These are phyloP conservation scores for Gallinago paraguaiae DNA, from an alignment of 2,113 vertebrate genomes.

Conservation along the genomic window DNA sequence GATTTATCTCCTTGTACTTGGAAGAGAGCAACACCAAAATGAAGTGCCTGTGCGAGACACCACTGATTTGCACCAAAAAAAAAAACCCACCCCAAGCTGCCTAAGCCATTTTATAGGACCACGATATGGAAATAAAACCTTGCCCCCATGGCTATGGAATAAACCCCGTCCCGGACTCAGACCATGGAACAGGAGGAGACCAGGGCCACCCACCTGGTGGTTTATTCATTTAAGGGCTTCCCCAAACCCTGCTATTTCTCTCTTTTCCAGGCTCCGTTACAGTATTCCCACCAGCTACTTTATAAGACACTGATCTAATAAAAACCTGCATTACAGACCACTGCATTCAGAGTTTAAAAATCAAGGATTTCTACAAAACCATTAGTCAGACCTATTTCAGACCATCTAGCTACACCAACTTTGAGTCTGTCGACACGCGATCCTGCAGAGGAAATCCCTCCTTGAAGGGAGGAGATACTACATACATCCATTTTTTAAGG, in stretches of 20 bases:
- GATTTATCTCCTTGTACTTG: fast-evolving
- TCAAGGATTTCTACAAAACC: neutral
- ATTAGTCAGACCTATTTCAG: neutral
- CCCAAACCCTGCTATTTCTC: fast-evolving
- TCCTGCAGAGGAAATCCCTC: neutral
- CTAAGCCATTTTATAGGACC: neutral
- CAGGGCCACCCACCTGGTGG: fast-evolving
- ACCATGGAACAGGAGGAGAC: neutral
- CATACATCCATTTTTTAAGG: neutral
- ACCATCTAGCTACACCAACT: neutral
- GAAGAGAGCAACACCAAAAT: neutral
- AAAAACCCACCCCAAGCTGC: neutral
- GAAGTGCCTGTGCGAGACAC: neutral
- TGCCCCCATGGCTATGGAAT: neutral
- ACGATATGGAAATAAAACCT: fast-evolving
- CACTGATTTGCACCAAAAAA: neutral
- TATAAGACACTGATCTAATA: neutral
- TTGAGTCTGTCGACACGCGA: fast-evolving
- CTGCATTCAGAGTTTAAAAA: neutral
- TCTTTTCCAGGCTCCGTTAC: fast-evolving
- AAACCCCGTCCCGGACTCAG: neutral
- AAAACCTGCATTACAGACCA: neutral
- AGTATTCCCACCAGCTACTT: neutral
- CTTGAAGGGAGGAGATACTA: fast-evolving
- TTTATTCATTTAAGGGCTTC: neutral